These are phyloP conservation scores for Prinia subflava DNA, from an alignment of 2,113 vertebrate species.

Conservation along the genomic window DNA sequence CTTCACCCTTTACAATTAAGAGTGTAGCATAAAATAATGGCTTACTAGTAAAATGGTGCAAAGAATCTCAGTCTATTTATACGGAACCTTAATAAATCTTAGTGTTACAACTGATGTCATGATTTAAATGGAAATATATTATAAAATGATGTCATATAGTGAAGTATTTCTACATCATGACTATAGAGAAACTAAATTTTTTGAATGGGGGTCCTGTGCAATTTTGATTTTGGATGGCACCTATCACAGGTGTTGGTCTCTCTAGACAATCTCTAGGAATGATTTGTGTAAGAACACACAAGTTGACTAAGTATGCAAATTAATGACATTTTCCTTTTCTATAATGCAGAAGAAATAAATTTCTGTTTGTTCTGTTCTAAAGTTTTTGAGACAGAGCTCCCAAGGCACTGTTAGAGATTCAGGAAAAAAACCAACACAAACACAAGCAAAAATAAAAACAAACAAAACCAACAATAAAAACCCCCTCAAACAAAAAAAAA, in stretches of 20 bases:
- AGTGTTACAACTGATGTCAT: background rate
- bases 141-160: background rate
- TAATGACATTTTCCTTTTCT: background rate
- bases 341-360: background rate
- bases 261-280: background rate
- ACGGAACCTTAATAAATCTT: background rate
- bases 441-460: background rate
- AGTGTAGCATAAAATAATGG: background rate
- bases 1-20: background rate
- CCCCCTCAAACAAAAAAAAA: fast-evolving
- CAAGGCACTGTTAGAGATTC: background rate
- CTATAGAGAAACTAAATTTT: background rate
- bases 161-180: background rate
- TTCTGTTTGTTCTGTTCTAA: background rate
- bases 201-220: background rate
- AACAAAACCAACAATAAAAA: background rate
- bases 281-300: background rate
- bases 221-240: background rate
- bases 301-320: background rate
- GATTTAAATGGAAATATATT: background rate
- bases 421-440: background rate
- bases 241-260: background rate
- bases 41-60: background rate
- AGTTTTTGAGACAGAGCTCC: background rate
- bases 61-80: background rate